Conservation (phyloP, 2,113 vertebrate species). For the Neodontobutis hainanensis region DNA sequence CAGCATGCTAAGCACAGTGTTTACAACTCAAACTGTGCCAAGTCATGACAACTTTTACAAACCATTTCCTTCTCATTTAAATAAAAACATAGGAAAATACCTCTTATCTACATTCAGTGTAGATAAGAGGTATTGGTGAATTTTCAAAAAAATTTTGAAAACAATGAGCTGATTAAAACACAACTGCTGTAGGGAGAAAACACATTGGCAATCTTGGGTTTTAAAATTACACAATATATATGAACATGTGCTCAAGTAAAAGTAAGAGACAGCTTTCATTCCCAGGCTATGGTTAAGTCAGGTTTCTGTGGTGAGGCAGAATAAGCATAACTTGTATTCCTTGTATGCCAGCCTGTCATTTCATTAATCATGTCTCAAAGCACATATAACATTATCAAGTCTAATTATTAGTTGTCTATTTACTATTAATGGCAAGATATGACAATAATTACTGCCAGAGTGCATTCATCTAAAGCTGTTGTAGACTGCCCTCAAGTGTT, state of each 20-base stretch:
- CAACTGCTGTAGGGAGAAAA: no score
- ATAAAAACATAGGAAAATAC: neutral
- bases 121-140: no score
- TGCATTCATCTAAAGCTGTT: conserved; percentile 8
- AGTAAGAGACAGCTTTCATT: neutral
- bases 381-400: neutral
- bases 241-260: no score
- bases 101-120: neutral
- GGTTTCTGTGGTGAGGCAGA: neutral
- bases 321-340: neutral
- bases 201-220: no score
- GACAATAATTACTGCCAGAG: neutral
- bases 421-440: neutral
- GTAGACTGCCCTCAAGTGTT: conserved; percentile 62
- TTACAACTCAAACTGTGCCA: neutral
- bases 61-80: neutral
- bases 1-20: neutral
- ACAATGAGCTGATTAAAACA: no score
- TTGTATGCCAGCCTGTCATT: neutral
- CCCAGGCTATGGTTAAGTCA: neutral
- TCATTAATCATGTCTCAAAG: neutral
- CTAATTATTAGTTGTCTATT: neutral
- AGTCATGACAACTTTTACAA: neutral
- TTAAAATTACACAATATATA: no score
- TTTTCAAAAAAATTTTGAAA: no score